Evolutionary conservation across 2,113 vertebrate species (phyloP).

Genomic region (Nymphicus hollandicus): DNA sequence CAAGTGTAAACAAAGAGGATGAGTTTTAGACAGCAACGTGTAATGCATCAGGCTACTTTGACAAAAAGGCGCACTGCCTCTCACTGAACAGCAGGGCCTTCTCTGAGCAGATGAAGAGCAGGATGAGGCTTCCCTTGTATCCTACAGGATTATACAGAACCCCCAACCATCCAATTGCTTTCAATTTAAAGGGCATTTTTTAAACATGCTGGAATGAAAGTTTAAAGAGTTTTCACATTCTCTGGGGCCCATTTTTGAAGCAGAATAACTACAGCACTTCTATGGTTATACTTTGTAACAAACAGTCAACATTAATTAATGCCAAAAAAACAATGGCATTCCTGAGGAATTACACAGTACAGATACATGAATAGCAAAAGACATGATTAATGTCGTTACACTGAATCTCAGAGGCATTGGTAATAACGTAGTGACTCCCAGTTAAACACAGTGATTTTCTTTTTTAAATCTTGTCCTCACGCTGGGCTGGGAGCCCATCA

Average conservation of each 20-base stretch:
- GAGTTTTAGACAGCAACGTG: conserved; percentile 32
- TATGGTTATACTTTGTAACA: conserved; percentile 67
- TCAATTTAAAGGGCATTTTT: conserved; percentile 43
- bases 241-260: conserved; percentile 49
- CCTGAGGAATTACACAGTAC: conserved; percentile 71
- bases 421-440: conserved; percentile 53
- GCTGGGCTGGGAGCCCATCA: background rate
- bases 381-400: conserved; percentile 68
- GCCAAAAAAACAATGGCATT: conserved; percentile 70
- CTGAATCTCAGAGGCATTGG: conserved; percentile 61
- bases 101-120: background rate
- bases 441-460: conserved; percentile 32
- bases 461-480: background rate
- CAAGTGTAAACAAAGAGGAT: conserved; percentile 46
- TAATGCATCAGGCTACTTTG: conserved; percentile 1
- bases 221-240: conserved; percentile 33
- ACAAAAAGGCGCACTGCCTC: background rate
- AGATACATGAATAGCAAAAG: conserved; percentile 62
- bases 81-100: background rate
- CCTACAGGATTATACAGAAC: conserved; percentile 1
- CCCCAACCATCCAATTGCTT: conserved; percentile 19
- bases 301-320: conserved; percentile 69
- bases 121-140: background rate
- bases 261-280: conserved; percentile 56
- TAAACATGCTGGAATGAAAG: conserved; percentile 19